phyloP scores from a whole-genome alignment of 2,113 vertebrate genomes.

The Phoxinus phoxinus region DNA sequence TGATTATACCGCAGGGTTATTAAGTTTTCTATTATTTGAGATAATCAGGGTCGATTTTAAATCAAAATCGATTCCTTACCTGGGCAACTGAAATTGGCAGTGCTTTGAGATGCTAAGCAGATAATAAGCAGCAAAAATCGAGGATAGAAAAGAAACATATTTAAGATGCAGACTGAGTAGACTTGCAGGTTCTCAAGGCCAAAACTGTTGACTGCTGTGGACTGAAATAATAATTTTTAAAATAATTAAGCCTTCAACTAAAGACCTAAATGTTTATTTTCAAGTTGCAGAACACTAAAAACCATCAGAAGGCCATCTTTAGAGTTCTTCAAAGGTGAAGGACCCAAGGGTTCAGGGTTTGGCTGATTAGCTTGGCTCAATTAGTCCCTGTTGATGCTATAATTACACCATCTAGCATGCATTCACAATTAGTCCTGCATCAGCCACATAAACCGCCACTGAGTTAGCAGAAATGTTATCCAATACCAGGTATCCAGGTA shows the following conservation, averaged over 20 bases:
- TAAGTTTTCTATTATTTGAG: not conserved
- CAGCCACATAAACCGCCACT: not conserved
- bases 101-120: not conserved
- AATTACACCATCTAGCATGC: not conserved
- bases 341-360: not conserved
- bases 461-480: not conserved
- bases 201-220: not conserved
- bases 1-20: not conserved
- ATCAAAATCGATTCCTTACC: not conserved
- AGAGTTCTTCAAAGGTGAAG: not conserved
- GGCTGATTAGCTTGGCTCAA: not conserved
- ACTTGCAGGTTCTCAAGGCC: not conserved
- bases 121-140: not conserved
- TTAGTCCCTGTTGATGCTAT: not conserved
- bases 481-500: not conserved
- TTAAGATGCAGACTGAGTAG: not conserved
- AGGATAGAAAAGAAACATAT: not conserved
- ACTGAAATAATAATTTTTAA: not conserved
- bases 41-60: not conserved
- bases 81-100: not conserved
- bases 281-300: not conserved
- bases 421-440: not conserved
- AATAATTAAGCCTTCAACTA: not conserved
- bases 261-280: not conserved
- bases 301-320: not conserved